A percentile compares a stretch with the other conserved stretches of the same genome.
These are phyloP conservation scores for Paradoxurus hermaphroditus DNA, from an alignment of 2,113 vertebrate species.

Conservation along the genomic window DNA sequence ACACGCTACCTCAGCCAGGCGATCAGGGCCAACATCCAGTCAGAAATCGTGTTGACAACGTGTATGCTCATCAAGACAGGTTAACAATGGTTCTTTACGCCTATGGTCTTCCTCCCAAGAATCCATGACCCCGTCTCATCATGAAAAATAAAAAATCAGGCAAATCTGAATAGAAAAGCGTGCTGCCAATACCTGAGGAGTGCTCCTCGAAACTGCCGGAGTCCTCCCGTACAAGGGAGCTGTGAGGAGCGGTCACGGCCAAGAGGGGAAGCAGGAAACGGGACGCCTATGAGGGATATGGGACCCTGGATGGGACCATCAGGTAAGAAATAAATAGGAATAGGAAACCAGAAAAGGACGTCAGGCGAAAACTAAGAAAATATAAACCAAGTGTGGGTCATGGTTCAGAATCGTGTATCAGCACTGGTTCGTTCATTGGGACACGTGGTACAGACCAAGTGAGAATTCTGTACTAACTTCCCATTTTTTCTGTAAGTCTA, in stretches of 20 bases:
- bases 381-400: not conserved
- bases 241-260: not conserved
- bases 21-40: not conserved
- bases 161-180: not conserved
- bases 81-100: not conserved
- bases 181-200: too few species aligned
- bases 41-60: not conserved
- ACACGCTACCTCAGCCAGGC: not conserved
- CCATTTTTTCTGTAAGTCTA: not conserved
- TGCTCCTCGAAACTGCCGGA: not conserved
- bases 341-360: not conserved
- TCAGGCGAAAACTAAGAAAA: not conserved
- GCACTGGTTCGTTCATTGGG: fast-evolving
- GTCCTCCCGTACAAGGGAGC: not conserved
- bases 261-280: not conserved
- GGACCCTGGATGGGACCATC: too few species aligned
- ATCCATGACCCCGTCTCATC: not conserved
- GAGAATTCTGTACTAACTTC: not conserved
- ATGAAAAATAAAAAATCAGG: not conserved
- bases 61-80: not conserved
- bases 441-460: not conserved
- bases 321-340: not conserved
- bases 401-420: too few species aligned
- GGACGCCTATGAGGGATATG: fast-evolving
- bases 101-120: not conserved